Evolutionary conservation across 1,140 invertebrate species (phyloP).

Genomic region (Zaprionus inermis): DNA sequence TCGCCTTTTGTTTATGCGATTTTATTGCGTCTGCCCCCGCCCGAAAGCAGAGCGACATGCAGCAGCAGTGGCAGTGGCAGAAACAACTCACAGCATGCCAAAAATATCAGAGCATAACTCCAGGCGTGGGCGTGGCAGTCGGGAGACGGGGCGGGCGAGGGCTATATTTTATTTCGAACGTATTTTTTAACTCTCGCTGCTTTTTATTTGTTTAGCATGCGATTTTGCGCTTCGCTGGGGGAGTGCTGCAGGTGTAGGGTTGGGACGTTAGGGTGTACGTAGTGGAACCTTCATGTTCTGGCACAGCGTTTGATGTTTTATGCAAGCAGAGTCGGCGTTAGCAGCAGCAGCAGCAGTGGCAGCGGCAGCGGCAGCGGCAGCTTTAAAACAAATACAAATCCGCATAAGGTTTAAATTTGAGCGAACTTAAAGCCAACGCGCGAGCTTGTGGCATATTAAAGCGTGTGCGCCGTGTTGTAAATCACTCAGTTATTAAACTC

Average conservation of each 20-base stretch:
- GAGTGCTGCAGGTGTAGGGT: background rate
- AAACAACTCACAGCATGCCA: constrained; percentile 37
- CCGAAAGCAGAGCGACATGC: constrained; percentile 26
- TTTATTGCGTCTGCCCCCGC: constrained; percentile 55
- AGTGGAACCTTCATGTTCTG: constrained; percentile 54
- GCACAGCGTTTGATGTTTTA: constrained; percentile 77
- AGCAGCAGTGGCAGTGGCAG: constrained; percentile 23
- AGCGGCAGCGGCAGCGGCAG: constrained; percentile 18
- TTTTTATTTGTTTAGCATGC: constrained; percentile 71
- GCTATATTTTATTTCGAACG: constrained; percentile 4
- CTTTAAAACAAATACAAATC: constrained; percentile 29
- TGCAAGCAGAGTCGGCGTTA: constrained; percentile 50
- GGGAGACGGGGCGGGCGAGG: background rate
- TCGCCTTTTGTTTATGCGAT: constrained; percentile 75
- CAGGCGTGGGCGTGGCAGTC: constrained; percentile 18
- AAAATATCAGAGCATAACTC: constrained; percentile 69
- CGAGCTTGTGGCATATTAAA: background rate
- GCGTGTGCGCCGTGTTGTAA: background rate
- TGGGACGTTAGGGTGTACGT: background rate
- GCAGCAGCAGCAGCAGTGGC: constrained; percentile 15
- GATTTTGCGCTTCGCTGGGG: constrained; percentile 40
- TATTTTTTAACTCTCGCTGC: constrained; percentile 37
- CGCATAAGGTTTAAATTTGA: constrained; percentile 16
- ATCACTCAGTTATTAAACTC: background rate
- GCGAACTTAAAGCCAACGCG: background rate